phyloP scores from a whole-genome alignment of 1,140 invertebrate species.

The Harlomillsia oculata region DNA sequence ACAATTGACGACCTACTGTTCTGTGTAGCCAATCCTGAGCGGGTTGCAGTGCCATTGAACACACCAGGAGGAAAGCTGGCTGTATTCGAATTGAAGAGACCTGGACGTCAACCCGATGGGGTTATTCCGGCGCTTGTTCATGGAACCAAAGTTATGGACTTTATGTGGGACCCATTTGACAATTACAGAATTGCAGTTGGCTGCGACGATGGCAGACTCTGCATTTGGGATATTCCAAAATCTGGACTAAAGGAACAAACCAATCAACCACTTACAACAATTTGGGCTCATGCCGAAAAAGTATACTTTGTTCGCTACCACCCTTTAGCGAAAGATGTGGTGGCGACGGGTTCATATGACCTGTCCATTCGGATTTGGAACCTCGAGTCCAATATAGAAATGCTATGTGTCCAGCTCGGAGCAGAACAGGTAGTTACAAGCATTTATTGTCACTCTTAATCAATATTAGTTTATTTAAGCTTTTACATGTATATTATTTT shows the following conservation, averaged over 20 bases:
- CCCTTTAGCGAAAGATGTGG: conserved; percentile 70
- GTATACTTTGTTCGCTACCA: conserved; percentile 86
- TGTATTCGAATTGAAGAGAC: conserved; percentile 69
- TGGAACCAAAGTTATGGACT: conserved; percentile 79
- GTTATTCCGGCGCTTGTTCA: conserved; percentile 78
- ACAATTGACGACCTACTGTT: neutral
- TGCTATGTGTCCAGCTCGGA: conserved; percentile 55
- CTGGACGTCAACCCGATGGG: conserved; percentile 65
- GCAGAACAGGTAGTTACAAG: conserved; percentile 52
- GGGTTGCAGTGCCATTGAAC: conserved; percentile 75
- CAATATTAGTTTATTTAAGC: neutral
- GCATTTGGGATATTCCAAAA: conserved; percentile 68
- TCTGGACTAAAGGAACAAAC: conserved; percentile 62
- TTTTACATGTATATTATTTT: conserved; percentile 8
- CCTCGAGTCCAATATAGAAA: conserved; percentile 46
- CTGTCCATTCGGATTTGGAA: conserved; percentile 81
- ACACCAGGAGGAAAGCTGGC: conserved; percentile 82
- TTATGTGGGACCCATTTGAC: conserved; percentile 86
- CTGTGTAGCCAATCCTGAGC: conserved; percentile 61
- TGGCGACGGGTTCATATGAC: conserved; percentile 79
- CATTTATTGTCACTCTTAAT: neutral
- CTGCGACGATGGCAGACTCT: conserved; percentile 81
- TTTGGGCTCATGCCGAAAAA: conserved; percentile 73
- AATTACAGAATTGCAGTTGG: conserved; percentile 65
- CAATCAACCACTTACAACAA: conserved; percentile 49